These are phyloP conservation scores for Podarcis lilfordi DNA, from an alignment of 2,797 vertebrate species.

Conservation along the genomic window DNA sequence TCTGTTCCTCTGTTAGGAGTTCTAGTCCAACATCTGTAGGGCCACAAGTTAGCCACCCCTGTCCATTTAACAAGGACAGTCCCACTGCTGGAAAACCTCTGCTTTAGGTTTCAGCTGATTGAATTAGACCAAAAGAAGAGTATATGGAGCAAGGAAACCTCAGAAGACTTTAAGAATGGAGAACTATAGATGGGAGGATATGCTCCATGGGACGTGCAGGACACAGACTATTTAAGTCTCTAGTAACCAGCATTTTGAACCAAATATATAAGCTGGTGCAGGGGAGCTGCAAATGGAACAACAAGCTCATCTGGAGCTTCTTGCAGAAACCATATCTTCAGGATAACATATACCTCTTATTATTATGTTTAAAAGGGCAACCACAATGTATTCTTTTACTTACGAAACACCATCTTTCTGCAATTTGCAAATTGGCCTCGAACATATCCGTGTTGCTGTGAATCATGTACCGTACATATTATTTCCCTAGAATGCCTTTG, in stretches of 20 bases:
- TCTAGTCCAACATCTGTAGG: too few species aligned
- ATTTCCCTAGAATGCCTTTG: not conserved
- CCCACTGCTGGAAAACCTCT: not conserved
- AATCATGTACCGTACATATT: not conserved
- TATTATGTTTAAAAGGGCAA: not conserved
- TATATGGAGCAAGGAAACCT: not conserved
- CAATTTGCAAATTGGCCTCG: not conserved
- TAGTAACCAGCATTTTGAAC: not conserved
- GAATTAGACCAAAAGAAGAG: not conserved
- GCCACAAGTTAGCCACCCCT: too few species aligned
- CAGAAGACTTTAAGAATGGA: not conserved
- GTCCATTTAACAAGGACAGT: too few species aligned
- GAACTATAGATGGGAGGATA: not conserved
- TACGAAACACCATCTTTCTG: not conserved
- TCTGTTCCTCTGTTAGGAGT: too few species aligned
- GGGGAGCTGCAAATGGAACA: not conserved
- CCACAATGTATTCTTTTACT: not conserved
- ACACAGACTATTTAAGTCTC: not conserved
- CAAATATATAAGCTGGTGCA: not conserved
- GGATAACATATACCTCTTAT: not conserved
- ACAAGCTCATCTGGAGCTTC: not conserved
- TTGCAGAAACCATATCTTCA: not conserved
- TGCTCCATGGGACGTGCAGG: not conserved
- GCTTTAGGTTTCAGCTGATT: not conserved
- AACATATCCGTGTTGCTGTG: not conserved